Evolutionary conservation across 2,797 vertebrate species (phyloP), one percentile per base, ranked within the genome.

Genomic region (Selene dorsalis): DNA sequence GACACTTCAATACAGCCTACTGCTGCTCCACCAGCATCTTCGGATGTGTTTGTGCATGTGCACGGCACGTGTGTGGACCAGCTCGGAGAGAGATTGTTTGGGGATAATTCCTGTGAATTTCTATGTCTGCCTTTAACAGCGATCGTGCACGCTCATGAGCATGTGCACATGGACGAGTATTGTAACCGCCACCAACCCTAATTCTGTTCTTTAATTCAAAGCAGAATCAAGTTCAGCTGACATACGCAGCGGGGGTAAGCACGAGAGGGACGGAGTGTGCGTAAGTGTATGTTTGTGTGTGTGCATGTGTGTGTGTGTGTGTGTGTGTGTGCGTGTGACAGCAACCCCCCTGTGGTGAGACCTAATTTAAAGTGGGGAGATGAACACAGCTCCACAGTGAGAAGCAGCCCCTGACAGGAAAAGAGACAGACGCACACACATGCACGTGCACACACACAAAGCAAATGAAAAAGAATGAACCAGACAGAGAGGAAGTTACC

Each of bases 291-390:
- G 59, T 59, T 41, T 64, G 55, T 59, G 75, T 45, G 61, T 41
- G 68, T 57, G 32, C 32, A 35, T 35, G 55, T 71, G 68, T 53
- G 57, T 50, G 74, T 64, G 64, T 58, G 63, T 41, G 73, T 75
- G 57, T 75, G 57, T 50, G 74, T 64, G 64, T 58, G 63, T 41
- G 73, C 73, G 57, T 75, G 80, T 88, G 83, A 87, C 89, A 91
- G 85, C 75, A 88, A 77, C 76, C 89, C 89, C 87, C 90, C 89
- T 90, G 92, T 83, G 91, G 88, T 88, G 85, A 92, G 91, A 90
- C 87, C 92, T 93, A 92, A 93, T 94, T 94, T 93, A 93, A 91
- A 92, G 87, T 89, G 84, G 79, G 85, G 87, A 93, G 92, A 92
- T 88, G 90, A 92, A 91, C 90, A 89, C 80, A 84, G 83, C 82